Conservation (phyloP, 1,140 invertebrate species). For the Saccostrea cuccullata region DNA sequence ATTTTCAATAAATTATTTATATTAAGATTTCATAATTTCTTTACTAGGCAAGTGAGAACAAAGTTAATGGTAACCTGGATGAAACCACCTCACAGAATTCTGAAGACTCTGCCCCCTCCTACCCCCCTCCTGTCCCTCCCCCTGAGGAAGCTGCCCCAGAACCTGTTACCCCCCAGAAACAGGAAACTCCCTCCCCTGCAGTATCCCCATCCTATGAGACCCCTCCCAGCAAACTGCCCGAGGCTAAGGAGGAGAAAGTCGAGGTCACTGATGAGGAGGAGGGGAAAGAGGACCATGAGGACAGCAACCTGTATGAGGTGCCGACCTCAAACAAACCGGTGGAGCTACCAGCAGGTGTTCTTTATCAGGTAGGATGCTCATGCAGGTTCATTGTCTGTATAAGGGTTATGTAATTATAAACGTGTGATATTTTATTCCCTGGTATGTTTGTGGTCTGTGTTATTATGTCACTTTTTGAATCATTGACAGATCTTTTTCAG, state of each 20-base stretch:
- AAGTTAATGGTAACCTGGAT: slow-evolving; percentile 51
- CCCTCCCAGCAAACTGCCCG: slow-evolving; percentile 4
- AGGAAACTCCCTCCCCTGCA: slow-evolving; percentile 13
- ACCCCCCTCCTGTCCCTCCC: slow-evolving; percentile 54
- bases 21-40: not conserved
- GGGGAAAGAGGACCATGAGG: slow-evolving; percentile 51
- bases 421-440: too few relatives aligned
- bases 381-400: not conserved
- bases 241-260: not conserved
- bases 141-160: slow-evolving; percentile 1
- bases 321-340: slow-evolving; percentile 61
- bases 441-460: too few relatives aligned
- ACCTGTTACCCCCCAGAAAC: not conserved
- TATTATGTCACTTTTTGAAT: too few relatives aligned
- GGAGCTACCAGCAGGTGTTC: slow-evolving; percentile 54
- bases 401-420: not conserved
- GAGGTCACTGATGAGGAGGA: slow-evolving; percentile 23
- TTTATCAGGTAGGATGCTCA: slow-evolving; percentile 57
- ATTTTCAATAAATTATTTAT: too few relatives aligned
- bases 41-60: slow-evolving; percentile 37
- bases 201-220: slow-evolving; percentile 6
- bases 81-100: slow-evolving; percentile 18
- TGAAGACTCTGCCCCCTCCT: slow-evolving; percentile 41
- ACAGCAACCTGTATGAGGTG: slow-evolving; percentile 57
- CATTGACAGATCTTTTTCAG: too few relatives aligned